Evolutionary conservation across 2,888 invertebrate genomes (phyloP).

Genomic region (Blera fallax): DNA sequence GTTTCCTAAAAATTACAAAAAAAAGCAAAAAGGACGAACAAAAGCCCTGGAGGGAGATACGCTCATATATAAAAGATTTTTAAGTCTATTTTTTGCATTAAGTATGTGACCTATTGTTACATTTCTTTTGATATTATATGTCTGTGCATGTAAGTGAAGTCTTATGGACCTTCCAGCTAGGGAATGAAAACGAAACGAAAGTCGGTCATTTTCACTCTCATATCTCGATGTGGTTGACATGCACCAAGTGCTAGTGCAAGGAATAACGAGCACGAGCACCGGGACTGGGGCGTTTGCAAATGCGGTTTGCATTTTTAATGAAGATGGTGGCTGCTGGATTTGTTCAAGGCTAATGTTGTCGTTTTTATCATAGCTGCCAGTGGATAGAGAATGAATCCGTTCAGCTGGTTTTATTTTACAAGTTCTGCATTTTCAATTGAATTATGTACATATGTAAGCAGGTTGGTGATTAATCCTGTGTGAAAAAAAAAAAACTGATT

Average conservation of each 20-base stretch:
- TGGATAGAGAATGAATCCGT: neutral
- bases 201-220: constrained; percentile 28
- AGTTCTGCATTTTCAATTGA: neutral
- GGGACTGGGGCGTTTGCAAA: constrained; percentile 34
- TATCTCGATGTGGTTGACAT: constrained; percentile 10
- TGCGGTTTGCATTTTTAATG: constrained; percentile 56
- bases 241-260: constrained; percentile 2
- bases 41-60: neutral
- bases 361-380: neutral
- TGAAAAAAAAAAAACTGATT: neutral
- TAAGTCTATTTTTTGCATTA: neutral
- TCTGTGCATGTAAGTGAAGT: neutral
- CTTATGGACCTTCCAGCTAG: constrained; percentile 14
- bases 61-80: neutral
- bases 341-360: constrained; percentile 42
- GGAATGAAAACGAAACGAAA: neutral
- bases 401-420: neutral
- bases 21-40: neutral
- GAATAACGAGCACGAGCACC: constrained; percentile 12
- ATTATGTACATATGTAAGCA: neutral
- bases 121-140: neutral
- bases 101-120: constrained; percentile 27
- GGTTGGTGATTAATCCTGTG: neutral
- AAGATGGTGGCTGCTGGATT: constrained; percentile 24
- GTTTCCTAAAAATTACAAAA: neutral